Evolutionary conservation across 2,888 invertebrate genomes (phyloP).

Genomic region (Nomada goodeniana): DNA sequence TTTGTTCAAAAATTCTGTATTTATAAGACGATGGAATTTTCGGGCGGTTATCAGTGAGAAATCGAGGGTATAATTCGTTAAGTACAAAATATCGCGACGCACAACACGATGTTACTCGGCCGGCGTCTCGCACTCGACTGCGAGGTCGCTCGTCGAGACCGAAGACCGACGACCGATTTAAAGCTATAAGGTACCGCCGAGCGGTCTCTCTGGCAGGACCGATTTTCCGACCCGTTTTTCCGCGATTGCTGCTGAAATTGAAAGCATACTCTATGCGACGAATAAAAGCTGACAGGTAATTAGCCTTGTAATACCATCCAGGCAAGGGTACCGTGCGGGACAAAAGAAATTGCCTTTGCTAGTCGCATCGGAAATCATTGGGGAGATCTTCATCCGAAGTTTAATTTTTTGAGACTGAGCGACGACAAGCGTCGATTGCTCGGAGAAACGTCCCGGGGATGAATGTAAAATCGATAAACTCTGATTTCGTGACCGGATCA

Average conservation of each 20-base stretch:
- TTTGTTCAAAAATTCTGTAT: too few relatives aligned
- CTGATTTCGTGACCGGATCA: conserved; percentile 33
- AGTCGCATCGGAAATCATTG: background rate
- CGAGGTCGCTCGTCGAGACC: conserved; percentile 40
- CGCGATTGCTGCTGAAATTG: conserved; percentile 48
- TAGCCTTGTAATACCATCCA: conserved; percentile 38
- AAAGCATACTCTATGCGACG: conserved; percentile 14
- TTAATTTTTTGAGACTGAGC: conserved; percentile 26
- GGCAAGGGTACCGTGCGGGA: conserved; percentile 15
- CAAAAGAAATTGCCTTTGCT: conserved; percentile 32
- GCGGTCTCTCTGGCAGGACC: conserved; percentile 38
- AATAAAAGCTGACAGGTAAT: conserved; percentile 58
- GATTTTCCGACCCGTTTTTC: conserved; percentile 56
- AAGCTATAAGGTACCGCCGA: conserved; percentile 30
- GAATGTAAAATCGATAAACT: conserved; percentile 50
- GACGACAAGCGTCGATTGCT: conserved; percentile 12
- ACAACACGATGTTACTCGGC: conserved; percentile 54
- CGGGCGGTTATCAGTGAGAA: background rate
- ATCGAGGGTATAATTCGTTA: background rate
- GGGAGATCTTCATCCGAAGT: background rate
- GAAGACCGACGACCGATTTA: conserved; percentile 51
- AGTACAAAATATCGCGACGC: background rate
- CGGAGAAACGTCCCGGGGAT: conserved; percentile 9
- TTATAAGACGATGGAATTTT: background rate
- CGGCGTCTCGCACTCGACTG: conserved; percentile 70